Evolutionary conservation across 2,113 vertebrate species (phyloP).

Genomic region (Oxyura jamaicensis): DNA sequence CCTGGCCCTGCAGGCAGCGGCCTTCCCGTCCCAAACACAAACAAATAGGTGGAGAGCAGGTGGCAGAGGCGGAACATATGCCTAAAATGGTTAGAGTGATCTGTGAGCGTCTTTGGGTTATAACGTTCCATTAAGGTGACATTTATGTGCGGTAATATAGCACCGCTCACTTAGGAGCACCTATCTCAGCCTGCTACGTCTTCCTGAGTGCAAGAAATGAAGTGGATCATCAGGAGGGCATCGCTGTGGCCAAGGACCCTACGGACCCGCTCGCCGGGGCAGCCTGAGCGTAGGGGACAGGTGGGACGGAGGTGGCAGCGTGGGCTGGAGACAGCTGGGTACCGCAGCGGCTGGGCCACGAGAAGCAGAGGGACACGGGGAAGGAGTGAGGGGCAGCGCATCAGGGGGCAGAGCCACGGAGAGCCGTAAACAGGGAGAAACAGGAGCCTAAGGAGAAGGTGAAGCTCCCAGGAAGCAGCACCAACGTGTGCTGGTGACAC

Average conservation of each 20-base stretch:
- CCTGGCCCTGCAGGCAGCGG: neutral
- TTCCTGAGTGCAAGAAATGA: neutral
- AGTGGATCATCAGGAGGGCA: neutral
- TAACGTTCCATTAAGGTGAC: conserved; percentile 62
- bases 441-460: neutral
- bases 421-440: neutral
- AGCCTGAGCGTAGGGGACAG: neutral
- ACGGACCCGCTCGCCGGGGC: neutral
- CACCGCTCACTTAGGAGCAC: neutral
- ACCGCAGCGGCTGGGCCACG: neutral
- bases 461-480: neutral
- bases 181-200: neutral
- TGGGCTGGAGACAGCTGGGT: accelerated
- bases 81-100: conserved; percentile 53
- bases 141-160: conserved; percentile 51
- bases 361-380: neutral
- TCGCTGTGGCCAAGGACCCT: neutral
- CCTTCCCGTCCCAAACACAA: conserved; percentile 53
- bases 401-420: neutral
- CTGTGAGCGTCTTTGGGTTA: conserved; percentile 48
- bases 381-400: accelerated
- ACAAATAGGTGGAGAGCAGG: conserved; percentile 19
- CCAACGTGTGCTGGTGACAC: neutral
- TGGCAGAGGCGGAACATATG: conserved; percentile 22
- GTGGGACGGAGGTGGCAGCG: neutral